Conservation (phyloP, 2,797 vertebrate genomes). For the Channallabes apus region DNA sequence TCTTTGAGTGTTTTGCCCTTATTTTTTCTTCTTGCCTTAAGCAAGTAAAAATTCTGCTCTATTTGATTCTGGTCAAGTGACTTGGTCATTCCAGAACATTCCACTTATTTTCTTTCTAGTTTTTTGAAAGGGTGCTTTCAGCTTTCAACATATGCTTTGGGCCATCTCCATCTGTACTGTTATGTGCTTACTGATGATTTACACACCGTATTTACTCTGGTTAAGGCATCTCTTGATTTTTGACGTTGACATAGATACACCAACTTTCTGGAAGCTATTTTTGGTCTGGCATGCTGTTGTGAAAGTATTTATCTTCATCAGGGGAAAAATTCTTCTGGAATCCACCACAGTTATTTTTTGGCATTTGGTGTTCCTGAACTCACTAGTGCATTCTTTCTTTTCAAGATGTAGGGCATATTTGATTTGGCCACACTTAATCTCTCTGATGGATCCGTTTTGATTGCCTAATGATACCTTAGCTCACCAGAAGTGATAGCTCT, state of each 20-base stretch:
- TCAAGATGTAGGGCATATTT: background rate
- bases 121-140: background rate
- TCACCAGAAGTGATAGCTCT: background rate
- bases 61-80: background rate
- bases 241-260: too few species aligned
- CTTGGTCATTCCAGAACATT: background rate
- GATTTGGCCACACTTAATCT: background rate
- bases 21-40: background rate
- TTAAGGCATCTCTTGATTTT: background rate
- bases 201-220: background rate
- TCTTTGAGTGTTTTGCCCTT: background rate
- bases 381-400: background rate
- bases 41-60: background rate
- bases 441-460: too few species aligned
- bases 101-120: background rate
- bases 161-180: background rate
- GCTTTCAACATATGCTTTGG: background rate
- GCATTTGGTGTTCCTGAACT: background rate
- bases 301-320: too few species aligned
- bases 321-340: background rate
- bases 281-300: too few species aligned
- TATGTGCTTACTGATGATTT: background rate
- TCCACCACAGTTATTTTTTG: background rate
- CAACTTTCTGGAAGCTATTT: too few species aligned
- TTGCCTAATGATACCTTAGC: background rate